phyloP scores from a whole-genome alignment of 2,797 vertebrate species.

The Halcyon badia region DNA sequence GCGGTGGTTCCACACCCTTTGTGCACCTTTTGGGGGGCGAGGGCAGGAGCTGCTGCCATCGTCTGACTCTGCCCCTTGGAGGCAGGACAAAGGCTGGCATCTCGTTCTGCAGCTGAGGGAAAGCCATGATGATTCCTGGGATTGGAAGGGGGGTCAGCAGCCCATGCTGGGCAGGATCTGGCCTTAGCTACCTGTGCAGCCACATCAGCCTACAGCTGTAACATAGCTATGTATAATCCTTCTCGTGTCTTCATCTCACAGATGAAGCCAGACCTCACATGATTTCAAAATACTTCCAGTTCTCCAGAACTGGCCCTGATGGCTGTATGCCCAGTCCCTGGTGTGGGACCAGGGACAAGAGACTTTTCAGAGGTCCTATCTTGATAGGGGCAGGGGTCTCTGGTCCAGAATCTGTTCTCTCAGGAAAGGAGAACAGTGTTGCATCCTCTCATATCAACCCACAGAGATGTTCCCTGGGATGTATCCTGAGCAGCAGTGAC shows the following conservation, averaged over 20 bases:
- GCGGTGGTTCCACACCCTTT: background rate
- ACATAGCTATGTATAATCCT: rapidly evolving
- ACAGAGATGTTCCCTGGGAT: background rate
- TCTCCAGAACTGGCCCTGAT: background rate
- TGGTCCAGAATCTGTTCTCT: background rate
- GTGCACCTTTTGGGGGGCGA: rapidly evolving
- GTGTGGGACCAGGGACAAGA: background rate
- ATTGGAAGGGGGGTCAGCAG: background rate
- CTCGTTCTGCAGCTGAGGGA: background rate
- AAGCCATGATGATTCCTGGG: background rate
- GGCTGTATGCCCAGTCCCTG: background rate
- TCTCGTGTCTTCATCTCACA: background rate
- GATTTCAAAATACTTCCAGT: background rate
- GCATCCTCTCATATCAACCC: background rate
- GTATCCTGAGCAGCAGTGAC: background rate
- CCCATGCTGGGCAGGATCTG: background rate
- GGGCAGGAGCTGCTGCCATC: background rate
- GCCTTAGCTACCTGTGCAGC: background rate
- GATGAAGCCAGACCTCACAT: background rate
- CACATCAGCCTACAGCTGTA: background rate
- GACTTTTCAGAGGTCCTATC: background rate
- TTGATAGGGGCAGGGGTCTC: rapidly evolving
- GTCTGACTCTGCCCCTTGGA: background rate
- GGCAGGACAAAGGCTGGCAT: background rate
- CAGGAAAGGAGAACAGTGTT: background rate